Evolutionary conservation across 2,113 vertebrate species (phyloP).

Genomic region (Himantopus leucocephalus): DNA sequence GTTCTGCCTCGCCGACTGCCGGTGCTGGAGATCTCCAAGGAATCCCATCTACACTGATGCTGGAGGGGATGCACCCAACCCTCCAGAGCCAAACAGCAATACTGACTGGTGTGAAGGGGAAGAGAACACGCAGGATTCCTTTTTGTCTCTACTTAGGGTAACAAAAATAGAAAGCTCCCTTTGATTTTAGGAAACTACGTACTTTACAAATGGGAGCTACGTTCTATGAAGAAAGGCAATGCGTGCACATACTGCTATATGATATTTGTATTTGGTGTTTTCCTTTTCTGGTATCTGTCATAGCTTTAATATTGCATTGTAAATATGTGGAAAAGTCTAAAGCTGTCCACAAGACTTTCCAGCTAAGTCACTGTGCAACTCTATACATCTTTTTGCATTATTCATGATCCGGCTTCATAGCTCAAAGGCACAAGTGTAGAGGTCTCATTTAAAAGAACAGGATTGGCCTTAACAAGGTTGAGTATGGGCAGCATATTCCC

Average conservation of each 20-base stretch:
- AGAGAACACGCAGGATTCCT: not conserved
- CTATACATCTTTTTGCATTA: not conserved
- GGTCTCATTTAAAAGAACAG: not conserved
- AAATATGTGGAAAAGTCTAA: not conserved
- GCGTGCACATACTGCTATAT: accelerated
- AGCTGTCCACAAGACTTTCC: not conserved
- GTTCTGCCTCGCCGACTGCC: accelerated
- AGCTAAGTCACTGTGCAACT: not conserved
- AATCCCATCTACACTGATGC: not conserved
- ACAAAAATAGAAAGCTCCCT: not conserved
- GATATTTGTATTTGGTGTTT: not conserved
- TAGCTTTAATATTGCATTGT: not conserved
- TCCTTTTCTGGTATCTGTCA: not conserved
- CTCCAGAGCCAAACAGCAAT: not conserved
- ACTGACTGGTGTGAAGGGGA: not conserved
- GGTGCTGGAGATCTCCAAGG: not conserved
- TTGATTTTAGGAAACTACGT: not conserved
- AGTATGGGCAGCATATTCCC: not conserved
- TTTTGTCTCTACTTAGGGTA: not conserved
- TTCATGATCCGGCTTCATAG: not conserved
- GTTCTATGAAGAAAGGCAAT: not conserved
- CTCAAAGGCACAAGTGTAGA: not conserved
- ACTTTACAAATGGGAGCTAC: not conserved
- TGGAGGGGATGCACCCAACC: not conserved
- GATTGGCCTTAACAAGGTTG: not conserved